phyloP scores from a whole-genome alignment of 2,888 invertebrate species.

The Sisyra terminalis region DNA sequence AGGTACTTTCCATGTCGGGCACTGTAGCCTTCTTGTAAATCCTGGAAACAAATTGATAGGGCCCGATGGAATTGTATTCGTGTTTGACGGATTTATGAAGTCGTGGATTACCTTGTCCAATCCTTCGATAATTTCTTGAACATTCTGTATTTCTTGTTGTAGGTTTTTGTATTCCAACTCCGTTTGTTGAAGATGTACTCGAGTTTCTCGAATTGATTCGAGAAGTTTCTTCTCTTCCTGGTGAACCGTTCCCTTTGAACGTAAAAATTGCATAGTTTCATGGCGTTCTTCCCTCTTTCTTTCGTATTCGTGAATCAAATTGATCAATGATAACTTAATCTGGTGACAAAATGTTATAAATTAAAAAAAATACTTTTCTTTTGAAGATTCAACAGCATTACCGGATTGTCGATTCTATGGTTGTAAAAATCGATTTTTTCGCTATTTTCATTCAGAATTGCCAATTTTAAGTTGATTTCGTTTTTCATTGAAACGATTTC shows the following conservation, averaged over 20 bases:
- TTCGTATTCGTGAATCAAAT: constrained; percentile 3
- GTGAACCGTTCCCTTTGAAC: background rate
- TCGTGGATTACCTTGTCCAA: background rate
- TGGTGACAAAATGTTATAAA: background rate
- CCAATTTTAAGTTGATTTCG: background rate
- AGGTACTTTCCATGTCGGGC: constrained; percentile 7
- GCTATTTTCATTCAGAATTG: background rate
- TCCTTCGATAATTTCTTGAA: constrained; percentile 6
- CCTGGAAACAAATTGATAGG: background rate
- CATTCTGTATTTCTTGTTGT: constrained; percentile 2
- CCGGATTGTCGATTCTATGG: constrained; percentile 3
- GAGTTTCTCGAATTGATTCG: constrained; percentile 2
- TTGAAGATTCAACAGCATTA: background rate
- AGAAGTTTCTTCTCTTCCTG: constrained; percentile 2
- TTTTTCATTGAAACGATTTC: background rate
- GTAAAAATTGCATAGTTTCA: background rate
- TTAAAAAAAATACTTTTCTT: background rate
- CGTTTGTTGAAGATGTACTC: background rate
- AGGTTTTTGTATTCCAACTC: constrained; percentile 2
- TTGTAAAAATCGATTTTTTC: constrained; percentile 4
- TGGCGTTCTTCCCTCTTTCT: background rate
- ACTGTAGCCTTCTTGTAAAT: constrained; percentile 6
- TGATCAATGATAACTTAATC: constrained; percentile 1
- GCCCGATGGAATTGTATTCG: background rate
- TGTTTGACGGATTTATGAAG: background rate